Evolutionary conservation across 2,113 vertebrate species (phyloP), one percentile per base, ranked within the genome.

Genomic region (Lutjanus erythropterus): DNA sequence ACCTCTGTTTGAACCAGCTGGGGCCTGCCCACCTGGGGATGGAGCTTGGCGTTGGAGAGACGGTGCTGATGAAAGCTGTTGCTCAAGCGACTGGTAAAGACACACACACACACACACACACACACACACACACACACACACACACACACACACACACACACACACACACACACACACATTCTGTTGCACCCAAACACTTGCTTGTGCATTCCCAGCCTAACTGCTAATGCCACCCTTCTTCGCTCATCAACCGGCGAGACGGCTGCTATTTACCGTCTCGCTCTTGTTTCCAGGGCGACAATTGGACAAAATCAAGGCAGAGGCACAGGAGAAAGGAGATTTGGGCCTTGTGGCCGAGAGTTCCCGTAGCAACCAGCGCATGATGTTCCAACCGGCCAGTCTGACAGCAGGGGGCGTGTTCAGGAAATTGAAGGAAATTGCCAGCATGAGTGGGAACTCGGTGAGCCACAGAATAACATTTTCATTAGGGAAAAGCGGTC

Each of bases 281-380:
- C 39, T 91, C 60, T 88, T 44, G 76, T 93, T 93, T 72, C 55
- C 79, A 98, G 97, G 97, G 52, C 96, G 97, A 70, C 96, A 97
- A 81, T 89, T 97, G 86, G 96, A 97, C 84, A 94, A 96, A 31
- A 93, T 98, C 78, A 96, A 96, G 85, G 94, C 94, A 0, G 97
- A 97, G 86, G 95, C 93, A 0, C 95, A 96, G 18, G 97, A 98
- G 91, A 96, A 94, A 52, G 97, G 97, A 0, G 97, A 98, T 11
- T 56, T 97, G 76, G 97, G 97, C 65, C 92, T 98, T 29, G 97
- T 98, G 85, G 97, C 96, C 0, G 97, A 98, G 92, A 96, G 91
- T 75, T 97, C 96, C 86, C 96, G 97, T 65, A 96, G 95, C 90
- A 97, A 96, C 74, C 97, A 98, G 87, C 93, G 96, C 55, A 97